Evolutionary conservation across 2,113 vertebrate genomes (phyloP), one percentile per base, ranked within the genome.

Genomic region (Chascanopsetta lugubris): DNA sequence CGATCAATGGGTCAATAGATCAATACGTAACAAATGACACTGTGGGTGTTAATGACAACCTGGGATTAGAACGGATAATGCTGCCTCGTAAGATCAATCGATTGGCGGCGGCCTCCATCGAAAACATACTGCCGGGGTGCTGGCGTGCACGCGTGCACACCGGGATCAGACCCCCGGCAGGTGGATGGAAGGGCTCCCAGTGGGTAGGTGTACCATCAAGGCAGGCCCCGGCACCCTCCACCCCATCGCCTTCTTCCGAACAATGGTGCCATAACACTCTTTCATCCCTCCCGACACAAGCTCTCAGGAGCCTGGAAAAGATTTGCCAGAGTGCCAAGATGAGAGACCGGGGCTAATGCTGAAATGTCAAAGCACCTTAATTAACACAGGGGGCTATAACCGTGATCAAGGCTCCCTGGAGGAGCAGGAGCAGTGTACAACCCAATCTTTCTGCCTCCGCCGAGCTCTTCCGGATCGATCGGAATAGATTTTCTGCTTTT

Each of bases 11-110:
- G 69, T 91, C 90, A 89, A 90, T 92, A 80, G 36, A 82, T 91
- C 90, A 72, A 92, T 92, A 77, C 74, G 75, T 87, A 88, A 88
- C 90, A 91, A 91, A 93, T 90, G 87, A 83, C 85, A 89, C 68
- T 75, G 79, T 74, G 76, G 69, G 87, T 86, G 87, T 89, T 92
- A 92, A 91, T 87, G 89, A 86, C 88, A 88, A 82, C 25, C 63
- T 25, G 82, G 88, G 88, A 91, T 93, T 90, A 91, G 85, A 82
- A 90, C 54, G 68, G 85, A 89, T 92, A 90, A 90, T 74, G 83
- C 87, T 70, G 79, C 83, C 77, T 74, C 32, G 68, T 59, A 90
- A 72, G 77, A 85, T 67, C 69, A 60, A 90, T 90, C 73, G 77
- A 90, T 90, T 84, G 72, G 66, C 61, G 20, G 60, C 56, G 48